Conservation (phyloP, 2,113 vertebrate genomes). For the Cavia aperea region DNA sequence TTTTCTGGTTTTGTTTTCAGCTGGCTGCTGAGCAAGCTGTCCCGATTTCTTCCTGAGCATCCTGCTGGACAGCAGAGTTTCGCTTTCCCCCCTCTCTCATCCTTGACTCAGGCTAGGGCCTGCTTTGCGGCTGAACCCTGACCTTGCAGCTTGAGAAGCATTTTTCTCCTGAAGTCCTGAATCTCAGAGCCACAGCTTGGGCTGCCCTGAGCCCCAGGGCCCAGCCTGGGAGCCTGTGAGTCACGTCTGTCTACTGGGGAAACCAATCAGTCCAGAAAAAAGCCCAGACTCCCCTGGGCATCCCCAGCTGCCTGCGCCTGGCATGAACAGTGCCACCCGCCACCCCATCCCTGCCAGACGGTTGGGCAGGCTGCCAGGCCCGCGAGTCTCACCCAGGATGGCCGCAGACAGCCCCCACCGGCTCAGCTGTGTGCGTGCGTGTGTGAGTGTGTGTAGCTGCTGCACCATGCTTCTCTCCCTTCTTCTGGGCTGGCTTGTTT, state of each 20-base stretch:
- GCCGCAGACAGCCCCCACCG: slow-evolving; percentile 61
- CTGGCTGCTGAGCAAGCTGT: neutral
- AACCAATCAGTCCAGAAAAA: slow-evolving; percentile 34
- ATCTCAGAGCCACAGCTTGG: neutral
- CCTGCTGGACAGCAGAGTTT: rapidly evolving
- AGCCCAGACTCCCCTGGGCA: slow-evolving; percentile 48
- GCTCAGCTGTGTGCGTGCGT: slow-evolving; percentile 1
- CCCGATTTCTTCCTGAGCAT: neutral
- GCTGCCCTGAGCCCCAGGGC: neutral
- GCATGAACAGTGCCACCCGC: slow-evolving; percentile 26
- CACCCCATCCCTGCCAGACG: slow-evolving; percentile 55
- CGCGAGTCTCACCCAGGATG: slow-evolving; percentile 27
- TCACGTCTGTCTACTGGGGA: slow-evolving; percentile 39
- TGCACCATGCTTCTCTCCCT: neutral
- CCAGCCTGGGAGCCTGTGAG: neutral
- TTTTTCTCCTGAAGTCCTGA: neutral
- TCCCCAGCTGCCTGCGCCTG: slow-evolving; percentile 60
- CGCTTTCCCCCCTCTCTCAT: rapidly evolving
- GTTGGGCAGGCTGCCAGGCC: slow-evolving; percentile 52
- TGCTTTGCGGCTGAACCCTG: neutral
- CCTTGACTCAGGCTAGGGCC: rapidly evolving
- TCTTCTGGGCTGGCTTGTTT: slow-evolving; percentile 60
- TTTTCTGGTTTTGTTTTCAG: neutral
- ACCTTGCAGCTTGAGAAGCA: neutral
- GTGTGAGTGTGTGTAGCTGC: neutral